phyloP scores from a whole-genome alignment of 64 coral and sea anemone genomes.

The Orbicella faveolata region DNA sequence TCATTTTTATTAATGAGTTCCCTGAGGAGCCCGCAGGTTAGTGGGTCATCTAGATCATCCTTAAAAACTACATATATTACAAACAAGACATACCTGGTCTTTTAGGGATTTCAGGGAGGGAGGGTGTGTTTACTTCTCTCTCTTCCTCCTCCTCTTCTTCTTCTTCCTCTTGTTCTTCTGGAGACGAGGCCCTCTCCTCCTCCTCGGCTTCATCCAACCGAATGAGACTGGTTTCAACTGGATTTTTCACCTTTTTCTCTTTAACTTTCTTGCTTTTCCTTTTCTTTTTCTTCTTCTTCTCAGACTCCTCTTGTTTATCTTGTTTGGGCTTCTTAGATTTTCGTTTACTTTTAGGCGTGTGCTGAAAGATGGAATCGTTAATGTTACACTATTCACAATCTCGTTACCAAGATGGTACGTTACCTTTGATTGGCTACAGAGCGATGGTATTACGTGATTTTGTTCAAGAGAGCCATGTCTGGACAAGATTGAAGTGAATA shows the following conservation, averaged over 20 bases:
- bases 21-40: too few species aligned
- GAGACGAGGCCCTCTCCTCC: slow-evolving; percentile 24
- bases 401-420: not conserved
- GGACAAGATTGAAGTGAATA: too few species aligned
- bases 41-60: too few species aligned
- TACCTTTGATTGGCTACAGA: too few species aligned
- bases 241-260: not conserved
- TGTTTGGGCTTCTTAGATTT: slow-evolving; percentile 50
- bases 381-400: not conserved
- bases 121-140: slow-evolving; percentile 20
- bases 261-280: slow-evolving; percentile 25
- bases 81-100: slow-evolving; percentile 28
- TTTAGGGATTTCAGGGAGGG: slow-evolving; percentile 63
- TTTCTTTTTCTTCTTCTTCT: slow-evolving; percentile 50
- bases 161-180: slow-evolving; percentile 23
- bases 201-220: slow-evolving; percentile 39
- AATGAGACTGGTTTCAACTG: slow-evolving; percentile 2
- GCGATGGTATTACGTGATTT: too few species aligned
- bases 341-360: slow-evolving; percentile 22
- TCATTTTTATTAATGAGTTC: too few species aligned
- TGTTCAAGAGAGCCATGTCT: too few species aligned
- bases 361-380: not conserved
- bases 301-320: slow-evolving; percentile 49
- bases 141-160: slow-evolving; percentile 19
- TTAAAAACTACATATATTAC: too few species aligned